Evolutionary conservation across 2,888 invertebrate genomes (phyloP).

Genomic region (Punctoribates punctum): DNA sequence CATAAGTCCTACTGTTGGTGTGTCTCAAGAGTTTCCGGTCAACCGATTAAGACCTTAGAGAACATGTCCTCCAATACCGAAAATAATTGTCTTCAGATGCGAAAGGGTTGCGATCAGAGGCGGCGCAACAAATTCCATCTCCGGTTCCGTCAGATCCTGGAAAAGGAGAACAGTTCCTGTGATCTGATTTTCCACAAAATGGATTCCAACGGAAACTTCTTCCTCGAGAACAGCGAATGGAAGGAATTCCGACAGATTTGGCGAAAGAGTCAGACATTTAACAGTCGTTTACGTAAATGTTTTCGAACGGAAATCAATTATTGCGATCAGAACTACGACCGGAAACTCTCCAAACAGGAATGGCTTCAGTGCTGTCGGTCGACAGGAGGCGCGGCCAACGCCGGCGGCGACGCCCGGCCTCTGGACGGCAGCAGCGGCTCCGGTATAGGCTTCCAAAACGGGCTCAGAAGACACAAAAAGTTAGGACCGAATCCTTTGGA

Average conservation of each 20-base stretch:
- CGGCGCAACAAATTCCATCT: constrained; percentile 36
- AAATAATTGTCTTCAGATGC: constrained; percentile 15
- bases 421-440: neutral
- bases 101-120: constrained; percentile 37
- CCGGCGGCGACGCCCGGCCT: neutral
- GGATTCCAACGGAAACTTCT: neutral
- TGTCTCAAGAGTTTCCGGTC: constrained; percentile 35
- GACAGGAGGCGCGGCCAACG: neutral
- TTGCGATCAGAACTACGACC: constrained; percentile 39
- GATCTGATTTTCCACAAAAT: constrained; percentile 23
- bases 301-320: constrained; percentile 38
- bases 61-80: neutral
- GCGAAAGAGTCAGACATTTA: neutral
- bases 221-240: constrained; percentile 33
- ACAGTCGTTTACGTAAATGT: constrained; percentile 25
- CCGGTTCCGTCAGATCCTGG: constrained; percentile 1
- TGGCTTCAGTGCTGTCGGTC: constrained; percentile 35
- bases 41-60: constrained; percentile 34
- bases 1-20: constrained; percentile 39
- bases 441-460: neutral
- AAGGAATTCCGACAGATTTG: constrained; percentile 36
- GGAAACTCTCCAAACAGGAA: neutral
- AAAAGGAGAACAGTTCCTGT: constrained; percentile 26
- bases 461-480: neutral
- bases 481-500: constrained; percentile 6